Base-by-base conservation (phyloP, 2,888 invertebrate species). In the Lordiphosa andalusiaca region DNA sequence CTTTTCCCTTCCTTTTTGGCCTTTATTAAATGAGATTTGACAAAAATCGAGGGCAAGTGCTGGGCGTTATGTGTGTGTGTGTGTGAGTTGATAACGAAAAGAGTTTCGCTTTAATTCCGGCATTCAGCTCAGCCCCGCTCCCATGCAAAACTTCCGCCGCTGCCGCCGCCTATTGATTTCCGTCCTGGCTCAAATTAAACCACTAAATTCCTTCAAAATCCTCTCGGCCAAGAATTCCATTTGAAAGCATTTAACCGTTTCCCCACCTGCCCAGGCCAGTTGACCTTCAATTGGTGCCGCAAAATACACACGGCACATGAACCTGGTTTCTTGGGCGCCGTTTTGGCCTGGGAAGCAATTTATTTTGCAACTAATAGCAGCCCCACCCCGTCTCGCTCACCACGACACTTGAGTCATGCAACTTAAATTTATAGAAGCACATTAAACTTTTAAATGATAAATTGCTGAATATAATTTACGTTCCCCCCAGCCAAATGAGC, bases 371-470 rank as follows among this genome's bases (percentile, higher is more conserved):
- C 77, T 81, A 76, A 73, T 76, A 68, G 70, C 67, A 47, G 53
- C 57, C 49, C 9, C 41, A 23, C 39, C 10, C 35, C 9, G 19
- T 13, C 12, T 30, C 33, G 6, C 10, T 0, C 21, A 37, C 23
- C 40, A 37, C 53, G 67, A 47, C 66, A 67, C 58, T 74, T 48
- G 61, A 77, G 83, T 80, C 77, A 75, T 82, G 81, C 73, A 82
- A 77, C 80, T 84, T 68, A 58, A 80, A 80, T 80, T 80, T 84
- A 84, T 80, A 80, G 83, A 75, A 82, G 83, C 75, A 71, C 80
- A 80, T 81, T 80, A 81, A 84, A 81, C 82, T 84, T 81, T 82
- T 83, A 80, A 84, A 84, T 81, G 81, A 81, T 84, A 81, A 81
- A 81, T 81, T 78, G 80, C 83, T 63, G 73, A 73, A 80, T 73